Conservation (phyloP, 2,888 invertebrate species). For the Leptura quadrifasciata region DNA sequence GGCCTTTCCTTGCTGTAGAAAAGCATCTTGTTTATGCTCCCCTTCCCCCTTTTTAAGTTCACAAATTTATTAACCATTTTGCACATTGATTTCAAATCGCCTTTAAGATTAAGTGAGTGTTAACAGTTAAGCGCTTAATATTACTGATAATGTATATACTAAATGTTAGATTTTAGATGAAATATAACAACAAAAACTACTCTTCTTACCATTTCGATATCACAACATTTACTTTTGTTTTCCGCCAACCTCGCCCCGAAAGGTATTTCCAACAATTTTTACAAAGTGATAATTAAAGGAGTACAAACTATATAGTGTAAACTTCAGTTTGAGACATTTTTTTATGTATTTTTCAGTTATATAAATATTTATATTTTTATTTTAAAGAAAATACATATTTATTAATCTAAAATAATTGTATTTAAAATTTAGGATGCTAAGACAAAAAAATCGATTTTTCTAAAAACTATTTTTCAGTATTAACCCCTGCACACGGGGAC, state of each 20-base stretch:
- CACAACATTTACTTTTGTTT: conserved; percentile 13
- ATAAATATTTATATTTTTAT: background rate
- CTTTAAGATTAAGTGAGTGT: conserved; percentile 41
- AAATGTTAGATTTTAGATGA: conserved; percentile 40
- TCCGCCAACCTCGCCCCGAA: conserved; percentile 12
- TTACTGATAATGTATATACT: conserved; percentile 32
- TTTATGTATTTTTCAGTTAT: no score
- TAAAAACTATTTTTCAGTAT: no score
- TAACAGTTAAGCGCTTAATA: conserved; percentile 35
- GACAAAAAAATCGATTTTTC: background rate
- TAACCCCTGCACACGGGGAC: no score
- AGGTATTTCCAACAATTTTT: conserved; percentile 39
- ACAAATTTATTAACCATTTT: conserved; percentile 38
- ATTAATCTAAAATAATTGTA: background rate
- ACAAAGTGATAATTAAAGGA: background rate
- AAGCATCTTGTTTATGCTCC: conserved; percentile 63
- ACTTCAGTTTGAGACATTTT: no score
- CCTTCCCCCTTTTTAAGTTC: conserved; percentile 43
- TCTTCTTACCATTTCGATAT: conserved; percentile 11
- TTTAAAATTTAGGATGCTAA: background rate
- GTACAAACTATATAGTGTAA: background rate
- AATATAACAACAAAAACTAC: conserved; percentile 32
- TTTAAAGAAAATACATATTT: background rate
- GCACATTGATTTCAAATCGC: conserved; percentile 42
- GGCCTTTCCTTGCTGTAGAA: conserved; percentile 63